These are phyloP conservation scores for Sceloporus tristichus DNA, from an alignment of 2,113 vertebrate genomes.

Conservation along the genomic window DNA sequence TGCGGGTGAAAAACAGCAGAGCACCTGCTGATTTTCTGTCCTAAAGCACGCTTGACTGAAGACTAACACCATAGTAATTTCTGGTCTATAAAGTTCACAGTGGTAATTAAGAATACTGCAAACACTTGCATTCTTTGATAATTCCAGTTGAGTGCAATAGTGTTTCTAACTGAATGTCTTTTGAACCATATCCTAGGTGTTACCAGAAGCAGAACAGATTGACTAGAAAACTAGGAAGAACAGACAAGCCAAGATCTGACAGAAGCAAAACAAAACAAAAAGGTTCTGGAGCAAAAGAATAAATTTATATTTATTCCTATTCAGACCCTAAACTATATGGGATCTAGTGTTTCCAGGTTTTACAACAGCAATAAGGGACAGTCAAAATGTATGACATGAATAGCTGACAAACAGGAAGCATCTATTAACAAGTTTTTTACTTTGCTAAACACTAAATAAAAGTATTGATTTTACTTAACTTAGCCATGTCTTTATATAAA, in stretches of 20 bases:
- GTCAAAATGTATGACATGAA: too few species aligned
- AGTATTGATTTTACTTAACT: too few species aligned
- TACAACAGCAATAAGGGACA: too few species aligned
- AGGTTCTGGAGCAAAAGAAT: not conserved
- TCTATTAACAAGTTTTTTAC: too few species aligned
- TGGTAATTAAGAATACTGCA: slow-evolving; percentile 40
- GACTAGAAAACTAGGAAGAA: not conserved
- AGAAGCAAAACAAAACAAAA: not conserved
- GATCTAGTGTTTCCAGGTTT: too few species aligned
- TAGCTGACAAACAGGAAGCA: too few species aligned
- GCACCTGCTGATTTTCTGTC: slow-evolving; percentile 42
- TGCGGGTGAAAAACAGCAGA: not conserved
- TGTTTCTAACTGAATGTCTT: not conserved
- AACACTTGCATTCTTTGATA: slow-evolving; percentile 23
- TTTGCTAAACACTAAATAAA: too few species aligned
- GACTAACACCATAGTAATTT: slow-evolving; percentile 49
- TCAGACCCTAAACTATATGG: not conserved
- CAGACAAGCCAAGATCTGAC: not conserved
- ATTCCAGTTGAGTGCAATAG: slow-evolving; percentile 17
- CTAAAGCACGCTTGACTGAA: slow-evolving; percentile 39
- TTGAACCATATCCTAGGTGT: slow-evolving; percentile 15
- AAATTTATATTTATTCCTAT: not conserved
- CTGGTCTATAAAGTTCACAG: slow-evolving; percentile 43
- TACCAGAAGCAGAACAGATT: not conserved
- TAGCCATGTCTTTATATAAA: too few species aligned